Evolutionary conservation across 1,140 invertebrate species (phyloP), one percentile per base, ranked within the genome.

Genomic region (Kradibia gibbosae): DNA sequence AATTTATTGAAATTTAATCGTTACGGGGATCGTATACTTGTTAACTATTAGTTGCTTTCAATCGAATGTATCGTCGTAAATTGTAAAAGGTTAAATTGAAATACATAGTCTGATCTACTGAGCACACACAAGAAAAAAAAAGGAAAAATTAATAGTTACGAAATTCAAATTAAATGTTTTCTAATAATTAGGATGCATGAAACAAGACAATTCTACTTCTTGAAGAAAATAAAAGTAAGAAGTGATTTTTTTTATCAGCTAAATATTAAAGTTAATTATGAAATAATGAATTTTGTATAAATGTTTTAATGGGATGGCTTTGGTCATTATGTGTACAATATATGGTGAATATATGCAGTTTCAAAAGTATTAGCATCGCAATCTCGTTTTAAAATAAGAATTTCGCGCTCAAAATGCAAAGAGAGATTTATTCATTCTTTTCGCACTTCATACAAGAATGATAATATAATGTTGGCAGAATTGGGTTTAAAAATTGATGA

Each of bases 351-450:
- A 39, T 67, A 67, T 39, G 34, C 34, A 67, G 34, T n/a, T 67
- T 39, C 34, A 67, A 67, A 39, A 67, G 17, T 22, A 67, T 67
- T 39, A 39, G 34, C 34, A 67, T 39, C n/a, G 34, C 34, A 39
- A 67, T 67, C 34, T 39, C 34, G 34, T 39, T 67, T 67, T n/a
- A 39, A 67, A 65, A 65, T 65, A 65, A 65, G 34, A 20, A 36
- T 65, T 65, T 36, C 28, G 15, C 13, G 31, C 60, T 36, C 31
- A 65, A 36, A 67, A 39, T 67, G 34, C 62, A 34, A 67, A 67
- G 62, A 67, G 3, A 67, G 34, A 67, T 67, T 67, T 67, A 67
- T 67, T 67, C 62, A 39, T 67, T 67, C 34, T n/a, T 39, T 67
- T 65, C 60, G 60, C 15, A 3, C 2, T 36, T 65, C 60, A 36